Percentiles rank a stretch among this genome's conserved stretches.
phyloP scores from a whole-genome alignment of 2,113 vertebrate species.

The Actinemys pallida region DNA sequence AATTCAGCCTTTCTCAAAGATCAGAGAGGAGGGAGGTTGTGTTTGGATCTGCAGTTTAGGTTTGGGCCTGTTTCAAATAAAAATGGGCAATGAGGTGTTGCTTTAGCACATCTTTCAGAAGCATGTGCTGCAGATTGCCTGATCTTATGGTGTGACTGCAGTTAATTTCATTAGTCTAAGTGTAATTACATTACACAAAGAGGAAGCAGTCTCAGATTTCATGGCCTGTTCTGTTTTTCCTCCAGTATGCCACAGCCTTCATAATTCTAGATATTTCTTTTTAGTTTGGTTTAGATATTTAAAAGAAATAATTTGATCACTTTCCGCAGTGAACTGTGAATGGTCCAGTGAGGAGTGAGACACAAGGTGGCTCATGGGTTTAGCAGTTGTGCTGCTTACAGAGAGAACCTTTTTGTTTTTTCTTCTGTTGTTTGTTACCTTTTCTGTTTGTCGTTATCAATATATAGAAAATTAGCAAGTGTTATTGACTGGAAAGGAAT shows the following conservation, averaged over 20 bases:
- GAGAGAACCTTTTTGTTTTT: not conserved
- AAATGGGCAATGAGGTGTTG: slow-evolving; percentile 19
- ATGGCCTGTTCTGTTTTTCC: slow-evolving; percentile 62
- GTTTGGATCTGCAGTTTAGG: slow-evolving; percentile 37
- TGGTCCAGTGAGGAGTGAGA: slow-evolving; percentile 39
- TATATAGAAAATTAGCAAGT: slow-evolving; percentile 32
- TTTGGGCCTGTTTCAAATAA: not conserved
- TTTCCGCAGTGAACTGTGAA: not conserved
- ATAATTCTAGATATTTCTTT: slow-evolving; percentile 55
- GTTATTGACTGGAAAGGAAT: slow-evolving; percentile 12
- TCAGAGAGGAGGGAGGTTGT: slow-evolving; percentile 45
- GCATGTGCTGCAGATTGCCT: slow-evolving; percentile 33
- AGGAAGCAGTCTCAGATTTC: slow-evolving; percentile 53
- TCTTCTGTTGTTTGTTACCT: not conserved
- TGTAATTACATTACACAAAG: slow-evolving; percentile 71
- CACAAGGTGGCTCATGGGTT: not conserved
- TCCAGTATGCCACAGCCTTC: slow-evolving; percentile 55
- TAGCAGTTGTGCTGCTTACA: slow-evolving; percentile 3
- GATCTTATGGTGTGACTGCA: slow-evolving; percentile 51
- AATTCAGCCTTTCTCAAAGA: slow-evolving; percentile 51
- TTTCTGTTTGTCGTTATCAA: slow-evolving; percentile 3
- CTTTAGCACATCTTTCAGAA: slow-evolving; percentile 23
- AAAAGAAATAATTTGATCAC: slow-evolving; percentile 34
- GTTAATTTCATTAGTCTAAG: slow-evolving; percentile 65
- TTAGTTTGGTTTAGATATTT: slow-evolving; percentile 45